These are phyloP conservation scores for Nycticryphes semicollaris DNA, from an alignment of 2,113 vertebrate species.

Conservation along the genomic window DNA sequence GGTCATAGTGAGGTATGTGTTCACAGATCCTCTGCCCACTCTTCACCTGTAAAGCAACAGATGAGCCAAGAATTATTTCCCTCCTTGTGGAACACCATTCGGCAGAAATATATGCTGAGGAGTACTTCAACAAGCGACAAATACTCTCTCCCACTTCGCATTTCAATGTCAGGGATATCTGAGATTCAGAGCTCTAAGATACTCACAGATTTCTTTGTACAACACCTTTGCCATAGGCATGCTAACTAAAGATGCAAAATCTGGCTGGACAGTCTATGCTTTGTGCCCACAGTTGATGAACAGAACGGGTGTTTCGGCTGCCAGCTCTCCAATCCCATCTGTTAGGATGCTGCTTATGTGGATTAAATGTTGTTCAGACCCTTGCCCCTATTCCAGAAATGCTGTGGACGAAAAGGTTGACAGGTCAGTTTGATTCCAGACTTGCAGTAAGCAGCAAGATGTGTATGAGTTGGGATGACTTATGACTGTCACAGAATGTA, in stretches of 20 bases:
- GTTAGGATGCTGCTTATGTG: constrained; percentile 1
- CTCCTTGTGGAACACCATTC: neutral
- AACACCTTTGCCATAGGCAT: neutral
- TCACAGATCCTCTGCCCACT: neutral
- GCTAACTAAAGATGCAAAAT: neutral
- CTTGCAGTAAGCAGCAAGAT: neutral
- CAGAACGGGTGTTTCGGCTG: neutral
- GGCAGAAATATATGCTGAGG: neutral
- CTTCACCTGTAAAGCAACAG: neutral
- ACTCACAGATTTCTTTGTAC: neutral
- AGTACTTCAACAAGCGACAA: neutral
- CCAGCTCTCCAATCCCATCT: constrained; percentile 19
- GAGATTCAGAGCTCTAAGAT: neutral
- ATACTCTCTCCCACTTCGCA: neutral
- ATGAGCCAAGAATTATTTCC: neutral
- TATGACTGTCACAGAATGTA: neutral
- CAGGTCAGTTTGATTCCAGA: neutral
- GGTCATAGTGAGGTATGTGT: neutral
- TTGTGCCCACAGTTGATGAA: neutral
- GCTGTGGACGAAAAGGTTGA: fast-evolving
- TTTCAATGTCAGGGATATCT: neutral
- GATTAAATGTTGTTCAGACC: neutral
- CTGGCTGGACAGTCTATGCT: constrained; percentile 1
- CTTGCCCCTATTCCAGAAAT: neutral
- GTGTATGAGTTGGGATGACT: neutral